Evolutionary conservation across 1,140 invertebrate species (phyloP).

Genomic region (Oncopeltus fasciatus): DNA sequence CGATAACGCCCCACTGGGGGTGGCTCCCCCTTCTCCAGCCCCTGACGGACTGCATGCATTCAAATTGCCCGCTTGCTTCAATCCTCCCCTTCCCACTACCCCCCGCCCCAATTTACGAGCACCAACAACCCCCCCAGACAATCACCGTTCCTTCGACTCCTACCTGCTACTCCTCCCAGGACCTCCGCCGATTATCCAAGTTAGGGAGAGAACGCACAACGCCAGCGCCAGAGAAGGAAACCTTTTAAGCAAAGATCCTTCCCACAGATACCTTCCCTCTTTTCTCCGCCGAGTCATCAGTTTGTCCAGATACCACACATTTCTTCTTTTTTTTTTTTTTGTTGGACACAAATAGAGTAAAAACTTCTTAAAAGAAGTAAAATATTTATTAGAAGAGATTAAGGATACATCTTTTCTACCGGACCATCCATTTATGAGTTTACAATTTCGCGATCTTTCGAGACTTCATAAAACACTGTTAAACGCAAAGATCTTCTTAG

Average conservation of each 20-base stretch:
- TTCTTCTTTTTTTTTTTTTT: too few relatives aligned
- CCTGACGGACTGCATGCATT: conserved; percentile 22
- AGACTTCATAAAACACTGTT: too few relatives aligned
- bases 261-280: background rate
- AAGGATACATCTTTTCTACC: too few relatives aligned
- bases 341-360: too few relatives aligned
- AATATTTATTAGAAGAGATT: too few relatives aligned
- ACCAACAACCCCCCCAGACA: conserved; percentile 2
- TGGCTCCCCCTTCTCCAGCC: too few relatives aligned
- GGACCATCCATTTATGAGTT: too few relatives aligned
- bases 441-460: too few relatives aligned
- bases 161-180: too few relatives aligned
- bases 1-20: conserved; percentile 17
- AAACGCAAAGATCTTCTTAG: too few relatives aligned
- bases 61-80: conserved; percentile 22
- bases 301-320: too few relatives aligned
- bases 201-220: background rate
- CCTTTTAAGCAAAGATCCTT: background rate
- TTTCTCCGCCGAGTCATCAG: background rate
- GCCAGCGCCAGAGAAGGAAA: background rate
- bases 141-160: background rate
- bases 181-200: background rate
- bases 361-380: too few relatives aligned
- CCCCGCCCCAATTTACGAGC: conserved; percentile 20
- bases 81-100: conserved; percentile 12